Conservation (phyloP, 2,888 invertebrate genomes). For the Agrotis ipsilon region DNA sequence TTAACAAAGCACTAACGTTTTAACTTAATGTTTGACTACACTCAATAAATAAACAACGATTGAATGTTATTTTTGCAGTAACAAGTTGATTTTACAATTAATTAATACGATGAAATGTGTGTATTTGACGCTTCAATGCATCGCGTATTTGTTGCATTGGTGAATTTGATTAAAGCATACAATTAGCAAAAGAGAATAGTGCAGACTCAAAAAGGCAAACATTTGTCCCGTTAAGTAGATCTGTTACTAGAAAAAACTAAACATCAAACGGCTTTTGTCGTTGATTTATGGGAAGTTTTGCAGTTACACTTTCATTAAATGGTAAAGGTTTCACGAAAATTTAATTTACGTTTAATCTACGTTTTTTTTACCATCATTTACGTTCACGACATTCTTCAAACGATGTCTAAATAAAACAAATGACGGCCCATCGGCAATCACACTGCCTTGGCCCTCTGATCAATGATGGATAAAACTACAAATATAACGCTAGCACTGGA, state of each 20-base stretch:
- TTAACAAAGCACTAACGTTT: background rate
- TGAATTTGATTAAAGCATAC: slow-evolving; percentile 29
- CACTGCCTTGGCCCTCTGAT: too few species aligned
- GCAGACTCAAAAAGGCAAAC: background rate
- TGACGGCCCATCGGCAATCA: too few species aligned
- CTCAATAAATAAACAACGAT: background rate
- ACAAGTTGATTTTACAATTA: slow-evolving; percentile 7
- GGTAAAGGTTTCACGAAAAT: too few species aligned
- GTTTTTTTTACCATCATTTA: background rate
- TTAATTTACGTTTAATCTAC: too few species aligned
- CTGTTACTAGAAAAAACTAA: too few species aligned
- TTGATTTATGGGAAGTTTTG: too few species aligned
- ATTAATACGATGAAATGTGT: slow-evolving; percentile 25
- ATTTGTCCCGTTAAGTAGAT: background rate
- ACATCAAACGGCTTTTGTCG: too few species aligned
- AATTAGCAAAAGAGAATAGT: background rate
- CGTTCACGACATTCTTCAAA: background rate
- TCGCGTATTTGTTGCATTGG: background rate
- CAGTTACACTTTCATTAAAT: too few species aligned
- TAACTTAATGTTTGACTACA: background rate
- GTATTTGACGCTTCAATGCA: slow-evolving; percentile 27
- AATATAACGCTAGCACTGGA: too few species aligned
- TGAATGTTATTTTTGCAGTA: background rate
- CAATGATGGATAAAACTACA: too few species aligned
- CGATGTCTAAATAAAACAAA: background rate